Base-by-base conservation (phyloP, 2,888 invertebrate genomes). In the Psylliodes chrysocephalus region DNA sequence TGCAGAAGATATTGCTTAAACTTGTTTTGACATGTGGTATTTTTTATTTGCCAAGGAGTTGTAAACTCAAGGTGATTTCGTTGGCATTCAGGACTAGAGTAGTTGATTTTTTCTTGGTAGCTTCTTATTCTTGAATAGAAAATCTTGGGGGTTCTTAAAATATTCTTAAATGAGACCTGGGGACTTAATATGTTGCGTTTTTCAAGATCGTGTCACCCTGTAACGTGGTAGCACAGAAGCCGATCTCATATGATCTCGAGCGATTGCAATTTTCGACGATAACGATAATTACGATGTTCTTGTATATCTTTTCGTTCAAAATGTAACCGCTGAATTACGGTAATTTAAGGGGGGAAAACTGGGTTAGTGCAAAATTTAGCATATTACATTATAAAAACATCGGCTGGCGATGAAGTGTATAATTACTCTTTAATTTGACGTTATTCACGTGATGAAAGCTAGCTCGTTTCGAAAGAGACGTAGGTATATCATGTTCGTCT, bases 341-440 rank as follows among this genome's bases (percentile, higher is more conserved):
- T 60, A 47, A 60, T 60, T 60, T 44, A 35, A 35, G 33, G 25
- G 38, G 42, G 8, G 10, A 42, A 47, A 57, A 60, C 15, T 54
- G 38, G 60, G 60, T 53, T 60, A 60, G 54, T 28, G 54, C 18
- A 47, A 53, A 53, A 38, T 53, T 60, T 44, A 44, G 42, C 42
- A 60, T 52, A 30, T 44, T 12, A 35, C n/a, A n/a, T n/a, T 35
- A 44, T 22, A 60, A 47, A 47, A 46, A 19, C 42, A 8, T 10
- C 8, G 14, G 14, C 25, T 10, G 42, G 8, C 42, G 18, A 5
- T 42, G 18, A 42, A 42, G 25, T 55, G 7, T 35, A 35, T 59
- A 62, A 65, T 61, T 65, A 51, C 57, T 55, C 10, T 40, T 51
- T 44, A 61, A 62, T 65, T 60, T 65, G 53, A 57, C 35, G 28